These are phyloP conservation scores for Boleophthalmus pectinirostris DNA, from an alignment of 2,113 vertebrate species.

Conservation along the genomic window DNA sequence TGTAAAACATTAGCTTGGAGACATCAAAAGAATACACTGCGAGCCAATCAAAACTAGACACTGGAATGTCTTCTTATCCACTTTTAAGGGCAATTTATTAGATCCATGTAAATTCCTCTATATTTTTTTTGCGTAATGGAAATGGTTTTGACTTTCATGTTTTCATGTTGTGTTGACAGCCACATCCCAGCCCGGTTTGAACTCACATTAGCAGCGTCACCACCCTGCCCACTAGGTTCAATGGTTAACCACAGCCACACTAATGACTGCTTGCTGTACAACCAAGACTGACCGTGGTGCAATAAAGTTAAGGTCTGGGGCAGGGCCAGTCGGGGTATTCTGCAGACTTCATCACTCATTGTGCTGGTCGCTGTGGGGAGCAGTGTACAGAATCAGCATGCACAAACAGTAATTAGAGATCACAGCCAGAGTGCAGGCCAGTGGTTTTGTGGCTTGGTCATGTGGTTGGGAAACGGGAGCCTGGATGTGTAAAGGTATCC, in stretches of 20 bases:
- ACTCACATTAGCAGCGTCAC: conserved; percentile 40
- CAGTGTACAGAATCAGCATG: conserved; percentile 25
- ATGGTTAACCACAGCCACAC: conserved; percentile 62
- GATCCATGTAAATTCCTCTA: neutral
- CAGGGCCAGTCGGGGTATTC: conserved; percentile 55
- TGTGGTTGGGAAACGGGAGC: conserved; percentile 25
- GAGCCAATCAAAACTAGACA: neutral
- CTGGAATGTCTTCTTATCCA: neutral
- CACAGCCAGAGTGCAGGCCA: conserved; percentile 34
- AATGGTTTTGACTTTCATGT: neutral
- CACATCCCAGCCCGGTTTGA: conserved; percentile 43
- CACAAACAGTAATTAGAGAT: conserved; percentile 60
- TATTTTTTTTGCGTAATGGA: neutral
- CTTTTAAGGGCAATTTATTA: neutral
- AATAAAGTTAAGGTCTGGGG: conserved; percentile 65
- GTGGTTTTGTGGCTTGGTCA: conserved; percentile 43
- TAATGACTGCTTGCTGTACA: conserved; percentile 42
- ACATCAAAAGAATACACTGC: conserved; percentile 1
- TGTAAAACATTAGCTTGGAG: neutral
- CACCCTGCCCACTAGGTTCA: conserved; percentile 41
- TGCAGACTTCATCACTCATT: conserved; percentile 56
- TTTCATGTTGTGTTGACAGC: conserved; percentile 22
- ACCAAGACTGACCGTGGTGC: conserved; percentile 29
- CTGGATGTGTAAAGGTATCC: conserved; percentile 3
- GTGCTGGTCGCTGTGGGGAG: conserved; percentile 27